Evolutionary conservation across 1,140 invertebrate species (phyloP), one percentile per base, ranked within the genome.

Genomic region (Psix sp.): DNA sequence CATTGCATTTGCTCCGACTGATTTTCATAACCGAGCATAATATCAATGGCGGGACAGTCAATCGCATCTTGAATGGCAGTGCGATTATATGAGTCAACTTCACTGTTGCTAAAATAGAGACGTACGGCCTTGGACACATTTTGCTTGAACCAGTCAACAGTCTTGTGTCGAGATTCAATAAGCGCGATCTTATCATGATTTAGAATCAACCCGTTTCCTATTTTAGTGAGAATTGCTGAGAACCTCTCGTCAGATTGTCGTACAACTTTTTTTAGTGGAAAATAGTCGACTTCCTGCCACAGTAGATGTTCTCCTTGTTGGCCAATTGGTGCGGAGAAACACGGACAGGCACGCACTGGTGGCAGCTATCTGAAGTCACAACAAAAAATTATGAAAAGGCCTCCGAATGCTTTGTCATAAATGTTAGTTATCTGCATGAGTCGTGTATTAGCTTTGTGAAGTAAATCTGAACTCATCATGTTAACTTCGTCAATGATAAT

Each of bases 401-500:
- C 36, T 17, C 36, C 36, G n/a, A 39, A 17, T 9, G 15, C 5
- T 39, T 39, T 5, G 15, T 39, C 36, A 17, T 17, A 39, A 17
- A 39, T n/a, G n/a, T 17, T 17, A 6, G 46, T 51, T 35, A 84
- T 79, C 74, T 84, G 74, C 26, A 62, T 33, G 5, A 84, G 35
- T 15, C 80, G 24, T 17, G 6, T n/a, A 40, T 82, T 60, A 31
- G 83, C 57, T 36, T 73, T 14, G 2, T 38, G 0, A 10, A 83
- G 48, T 10, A 74, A 38, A 45, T 33, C 49, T 9, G 60, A 9
- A 33, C 80, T 74, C 7, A 81, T 66, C 82, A 83, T 84, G n/a
- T 74, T 77, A 5, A 84, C 67, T 73, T 84, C 82, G 74, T 84
- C 81, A 21, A 84, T 80, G 5, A 84, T 81, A 11, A 84, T 7